These are phyloP conservation scores for Capitella teleta DNA, from an alignment of 1,140 invertebrate genomes.

Conservation along the genomic window DNA sequence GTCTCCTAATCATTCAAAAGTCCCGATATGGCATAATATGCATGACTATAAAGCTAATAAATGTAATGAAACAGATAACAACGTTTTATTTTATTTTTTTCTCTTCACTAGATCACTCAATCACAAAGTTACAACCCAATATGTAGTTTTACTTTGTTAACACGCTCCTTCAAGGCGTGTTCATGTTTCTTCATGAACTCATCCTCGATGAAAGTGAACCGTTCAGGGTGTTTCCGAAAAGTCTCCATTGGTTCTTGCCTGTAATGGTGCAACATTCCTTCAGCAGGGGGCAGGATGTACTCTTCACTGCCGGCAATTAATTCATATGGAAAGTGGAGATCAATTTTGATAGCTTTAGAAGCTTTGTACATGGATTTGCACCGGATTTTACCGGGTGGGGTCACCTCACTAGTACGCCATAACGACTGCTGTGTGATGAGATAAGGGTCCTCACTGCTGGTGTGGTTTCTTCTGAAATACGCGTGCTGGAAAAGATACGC, in stretches of 20 bases:
- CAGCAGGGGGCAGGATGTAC: conserved; percentile 5
- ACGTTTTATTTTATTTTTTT: too few species aligned
- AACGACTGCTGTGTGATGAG: conserved; percentile 10
- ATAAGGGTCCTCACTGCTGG: neutral
- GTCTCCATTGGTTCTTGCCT: conserved; percentile 2
- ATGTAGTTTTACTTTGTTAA: too few species aligned
- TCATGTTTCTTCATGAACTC: conserved; percentile 2
- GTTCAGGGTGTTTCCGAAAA: conserved; percentile 5
- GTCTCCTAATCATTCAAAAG: too few species aligned
- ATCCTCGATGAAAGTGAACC: conserved; percentile 5
- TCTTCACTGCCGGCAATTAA: neutral
- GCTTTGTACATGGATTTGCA: conserved; percentile 9
- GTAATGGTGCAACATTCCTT: conserved; percentile 9
- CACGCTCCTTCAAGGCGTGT: too few species aligned
- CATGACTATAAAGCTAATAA: too few species aligned
- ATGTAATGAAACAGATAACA: too few species aligned
- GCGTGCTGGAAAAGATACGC: conserved; percentile 9
- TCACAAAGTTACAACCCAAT: too few species aligned
- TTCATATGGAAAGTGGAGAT: conserved; percentile 4
- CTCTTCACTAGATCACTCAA: too few species aligned
- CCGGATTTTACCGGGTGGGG: conserved; percentile 5
- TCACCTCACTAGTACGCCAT: conserved; percentile 5
- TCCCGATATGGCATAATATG: too few species aligned
- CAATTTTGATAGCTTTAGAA: neutral
- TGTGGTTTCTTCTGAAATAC: conserved; percentile 7